Conservation (phyloP, 2,797 vertebrate species). For the Cynopterus sphinx region DNA sequence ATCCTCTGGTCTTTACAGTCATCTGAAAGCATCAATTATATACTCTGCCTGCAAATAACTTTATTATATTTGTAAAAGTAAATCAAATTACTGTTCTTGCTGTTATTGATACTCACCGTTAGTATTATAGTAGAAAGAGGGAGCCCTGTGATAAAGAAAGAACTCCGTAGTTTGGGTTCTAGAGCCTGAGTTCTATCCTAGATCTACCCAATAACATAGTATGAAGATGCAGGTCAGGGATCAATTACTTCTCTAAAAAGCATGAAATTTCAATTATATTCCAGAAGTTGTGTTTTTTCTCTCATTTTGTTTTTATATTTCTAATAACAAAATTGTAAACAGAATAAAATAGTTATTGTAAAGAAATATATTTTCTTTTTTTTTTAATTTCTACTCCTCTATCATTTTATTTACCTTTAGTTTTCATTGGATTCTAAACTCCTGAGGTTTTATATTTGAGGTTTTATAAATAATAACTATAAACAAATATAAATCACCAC, state of each 20-base stretch:
- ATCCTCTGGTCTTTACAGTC: background rate
- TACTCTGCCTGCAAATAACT: background rate
- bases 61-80: background rate
- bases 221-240: background rate
- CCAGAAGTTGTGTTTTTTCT: background rate
- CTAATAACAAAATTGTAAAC: background rate
- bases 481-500: background rate
- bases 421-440: conserved; percentile 8
- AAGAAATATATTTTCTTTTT: background rate
- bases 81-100: background rate
- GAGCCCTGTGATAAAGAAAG: background rate
- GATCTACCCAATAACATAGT: background rate
- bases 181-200: background rate
- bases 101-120: background rate
- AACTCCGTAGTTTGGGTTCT: background rate
- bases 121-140: background rate
- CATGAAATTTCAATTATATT: background rate
- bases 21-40: background rate
- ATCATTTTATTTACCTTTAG: background rate
- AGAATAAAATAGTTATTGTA: conserved; percentile 17
- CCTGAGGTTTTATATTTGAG: background rate
- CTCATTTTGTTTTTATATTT: background rate
- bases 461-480: background rate
- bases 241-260: background rate
- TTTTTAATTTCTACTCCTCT: background rate